These are phyloP conservation scores for Thomomys bottae DNA, from an alignment of 2,113 vertebrate genomes.

Conservation along the genomic window DNA sequence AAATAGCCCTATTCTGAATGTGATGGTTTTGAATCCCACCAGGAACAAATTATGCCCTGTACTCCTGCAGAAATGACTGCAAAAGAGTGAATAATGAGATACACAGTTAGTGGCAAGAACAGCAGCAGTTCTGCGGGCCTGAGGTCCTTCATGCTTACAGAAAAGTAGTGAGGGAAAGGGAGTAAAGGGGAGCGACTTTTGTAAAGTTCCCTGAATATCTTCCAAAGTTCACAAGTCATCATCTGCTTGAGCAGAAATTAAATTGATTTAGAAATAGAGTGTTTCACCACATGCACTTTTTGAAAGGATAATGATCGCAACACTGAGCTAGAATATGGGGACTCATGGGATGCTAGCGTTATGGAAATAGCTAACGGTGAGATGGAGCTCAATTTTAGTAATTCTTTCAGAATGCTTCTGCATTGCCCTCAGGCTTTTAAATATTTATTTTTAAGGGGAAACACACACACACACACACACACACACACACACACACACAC, in stretches of 20 bases:
- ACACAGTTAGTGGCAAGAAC: neutral
- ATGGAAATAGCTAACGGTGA: neutral
- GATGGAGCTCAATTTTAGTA: neutral
- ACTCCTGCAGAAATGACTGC: neutral
- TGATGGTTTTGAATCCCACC: neutral
- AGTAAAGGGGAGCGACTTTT: neutral
- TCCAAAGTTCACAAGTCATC: too few species aligned
- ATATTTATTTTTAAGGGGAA: constrained; percentile 30
- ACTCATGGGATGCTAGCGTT: neutral
- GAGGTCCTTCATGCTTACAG: neutral
- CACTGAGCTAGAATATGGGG: neutral
- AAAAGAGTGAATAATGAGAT: neutral
- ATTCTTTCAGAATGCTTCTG: neutral
- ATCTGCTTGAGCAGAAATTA: neutral
- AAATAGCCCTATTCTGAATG: neutral
- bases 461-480: neutral
- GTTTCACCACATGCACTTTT: neutral
- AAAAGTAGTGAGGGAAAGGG: neutral
- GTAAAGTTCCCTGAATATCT: neutral
- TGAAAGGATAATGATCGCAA: neutral
- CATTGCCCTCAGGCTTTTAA: neutral
- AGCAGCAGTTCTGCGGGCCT: too few species aligned
- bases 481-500: too few species aligned
- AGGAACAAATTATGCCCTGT: neutral
- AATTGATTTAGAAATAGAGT: constrained; percentile 7